Base-by-base conservation (phyloP, 2,888 invertebrate genomes). In the Cotesia congregata region DNA sequence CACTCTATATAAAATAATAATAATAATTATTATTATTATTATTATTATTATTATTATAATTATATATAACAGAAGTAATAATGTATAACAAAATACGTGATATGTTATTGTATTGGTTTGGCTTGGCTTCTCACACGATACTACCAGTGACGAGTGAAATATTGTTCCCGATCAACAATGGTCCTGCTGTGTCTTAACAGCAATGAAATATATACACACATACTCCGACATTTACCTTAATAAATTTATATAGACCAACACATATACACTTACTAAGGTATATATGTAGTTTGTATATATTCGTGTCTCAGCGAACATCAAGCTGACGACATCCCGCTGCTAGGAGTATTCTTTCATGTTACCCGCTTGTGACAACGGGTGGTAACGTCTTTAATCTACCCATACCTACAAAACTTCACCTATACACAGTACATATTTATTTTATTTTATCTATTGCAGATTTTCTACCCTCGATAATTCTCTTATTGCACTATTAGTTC, bases 271-370 rank as follows among this genome's bases (percentile, higher is more conserved):
- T 6, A 71, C n/a, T 20, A 60, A 30, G 17, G 39, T 67, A 69
- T 67, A 38, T 12, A 50, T 50, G 12, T 50, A 50, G 50, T 50
- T 50, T 61, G 41, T 75, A 60, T 59, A 62, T 67, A 75, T 80
- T 77, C 74, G 73, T 77, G 76, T 79, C 76, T 77, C 59, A 73
- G 75, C 60, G 72, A 78, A 83, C 83, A 83, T 85, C 80, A 81
- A 77, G 82, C 85, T 83, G 85, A 85, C 86, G 87, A 87, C 87
- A 85, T 85, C 88, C 88, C 86, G 87, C 87, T 87, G 88, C 86
- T 87, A 83, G 83, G 82, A 82, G 85, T 78, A 84, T 82, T 83
- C 87, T 88, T 88, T 88, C 87, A 88, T 84, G 88, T 88, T 81
- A 83, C 80, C 88, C 88, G 88, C 86, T 30, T 85, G 76, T 83